Evolutionary conservation across 2,888 invertebrate species (phyloP).

Genomic region (Chymomyza procnemis): DNA sequence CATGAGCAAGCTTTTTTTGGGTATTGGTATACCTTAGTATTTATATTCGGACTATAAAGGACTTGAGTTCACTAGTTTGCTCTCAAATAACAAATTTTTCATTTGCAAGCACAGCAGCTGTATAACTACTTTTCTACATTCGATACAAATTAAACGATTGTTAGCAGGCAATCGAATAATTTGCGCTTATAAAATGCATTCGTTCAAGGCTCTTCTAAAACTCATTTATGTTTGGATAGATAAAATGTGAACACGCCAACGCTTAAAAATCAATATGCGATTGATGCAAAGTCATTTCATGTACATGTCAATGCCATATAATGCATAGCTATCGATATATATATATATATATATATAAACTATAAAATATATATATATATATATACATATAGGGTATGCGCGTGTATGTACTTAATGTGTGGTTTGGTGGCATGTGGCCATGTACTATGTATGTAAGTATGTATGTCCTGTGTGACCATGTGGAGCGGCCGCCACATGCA

Average conservation of each 20-base stretch:
- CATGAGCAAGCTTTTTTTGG: too few relatives aligned
- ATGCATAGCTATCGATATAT: slow-evolving; percentile 1
- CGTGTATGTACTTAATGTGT: slow-evolving; percentile 13
- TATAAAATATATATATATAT: slow-evolving; percentile 22
- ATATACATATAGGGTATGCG: slow-evolving; percentile 25
- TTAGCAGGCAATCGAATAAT: too few relatives aligned
- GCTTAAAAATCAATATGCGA: slow-evolving; percentile 16
- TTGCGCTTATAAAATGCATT: background rate
- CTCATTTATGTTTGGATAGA: slow-evolving; percentile 1
- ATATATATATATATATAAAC: slow-evolving; percentile 28
- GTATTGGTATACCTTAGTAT: too few relatives aligned
- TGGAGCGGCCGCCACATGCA: background rate
- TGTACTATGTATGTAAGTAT: background rate
- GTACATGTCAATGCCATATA: slow-evolving; percentile 19
- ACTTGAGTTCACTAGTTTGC: too few relatives aligned
- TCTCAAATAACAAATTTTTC: too few relatives aligned
- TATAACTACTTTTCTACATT: too few relatives aligned
- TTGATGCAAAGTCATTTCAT: slow-evolving; percentile 30
- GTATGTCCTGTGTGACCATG: background rate
- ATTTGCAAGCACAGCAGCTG: too few relatives aligned
- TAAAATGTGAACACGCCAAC: slow-evolving; percentile 9
- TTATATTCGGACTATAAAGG: too few relatives aligned
- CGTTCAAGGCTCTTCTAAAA: slow-evolving; percentile 15
- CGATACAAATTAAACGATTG: too few relatives aligned
- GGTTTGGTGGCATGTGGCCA: slow-evolving; percentile 16